Conservation (phyloP, 2,888 invertebrate species). For the Odontocerum albicorne region DNA sequence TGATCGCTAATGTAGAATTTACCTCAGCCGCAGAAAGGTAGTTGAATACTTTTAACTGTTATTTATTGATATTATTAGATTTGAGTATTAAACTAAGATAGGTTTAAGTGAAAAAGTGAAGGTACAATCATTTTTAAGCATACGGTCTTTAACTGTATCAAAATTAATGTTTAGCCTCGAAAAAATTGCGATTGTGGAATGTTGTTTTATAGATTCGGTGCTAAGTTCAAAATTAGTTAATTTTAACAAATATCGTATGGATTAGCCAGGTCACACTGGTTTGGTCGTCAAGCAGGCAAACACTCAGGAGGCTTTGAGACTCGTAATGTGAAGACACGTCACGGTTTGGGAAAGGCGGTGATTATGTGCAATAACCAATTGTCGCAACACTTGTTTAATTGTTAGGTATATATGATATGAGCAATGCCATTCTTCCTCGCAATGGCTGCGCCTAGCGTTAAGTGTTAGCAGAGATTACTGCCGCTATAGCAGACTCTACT, state of each 20-base stretch:
- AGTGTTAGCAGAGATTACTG: background rate
- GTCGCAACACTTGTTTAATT: conserved; percentile 14
- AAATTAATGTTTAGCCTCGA: conserved; percentile 17
- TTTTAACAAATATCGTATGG: too few relatives aligned
- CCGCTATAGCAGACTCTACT: background rate
- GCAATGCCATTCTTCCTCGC: background rate
- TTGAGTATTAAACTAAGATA: conserved; percentile 13
- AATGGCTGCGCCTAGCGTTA: conserved; percentile 10
- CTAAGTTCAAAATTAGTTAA: conserved; percentile 28
- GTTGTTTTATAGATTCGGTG: conserved; percentile 29
- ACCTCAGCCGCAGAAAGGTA: background rate
- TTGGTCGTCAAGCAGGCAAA: too few relatives aligned
- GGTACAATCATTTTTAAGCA: conserved; percentile 35
- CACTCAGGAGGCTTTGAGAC: too few relatives aligned
- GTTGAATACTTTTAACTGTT: too few relatives aligned
- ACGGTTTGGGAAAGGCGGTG: too few relatives aligned
- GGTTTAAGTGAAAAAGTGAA: conserved; percentile 32
- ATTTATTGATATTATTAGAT: conserved; percentile 34
- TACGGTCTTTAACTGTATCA: background rate
- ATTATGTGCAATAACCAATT: conserved; percentile 18
- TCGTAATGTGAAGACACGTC: too few relatives aligned
- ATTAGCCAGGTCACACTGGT: too few relatives aligned
- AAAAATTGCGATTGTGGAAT: conserved; percentile 18
- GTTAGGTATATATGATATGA: conserved; percentile 4
- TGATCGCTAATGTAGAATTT: background rate